phyloP scores from a whole-genome alignment of 2,888 invertebrate genomes.

The Caenorhabditis sinica region DNA sequence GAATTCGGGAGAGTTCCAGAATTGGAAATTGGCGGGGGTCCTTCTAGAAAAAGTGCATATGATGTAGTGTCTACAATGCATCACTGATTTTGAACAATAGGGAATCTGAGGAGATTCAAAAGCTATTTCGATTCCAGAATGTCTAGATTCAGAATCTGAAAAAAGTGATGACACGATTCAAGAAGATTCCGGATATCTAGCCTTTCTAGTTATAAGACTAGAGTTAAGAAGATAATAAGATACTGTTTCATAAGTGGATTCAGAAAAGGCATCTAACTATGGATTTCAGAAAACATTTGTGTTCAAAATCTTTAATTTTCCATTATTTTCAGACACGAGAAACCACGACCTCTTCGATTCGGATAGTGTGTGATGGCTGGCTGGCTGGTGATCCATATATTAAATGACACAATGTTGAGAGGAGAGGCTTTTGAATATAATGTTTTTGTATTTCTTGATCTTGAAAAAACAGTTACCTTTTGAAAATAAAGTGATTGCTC shows the following conservation, averaged over 20 bases:
- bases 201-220: too few relatives aligned
- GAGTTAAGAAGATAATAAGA: background rate
- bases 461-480: background rate
- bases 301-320: background rate
- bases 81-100: slow-evolving; percentile 10
- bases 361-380: slow-evolving; percentile 30
- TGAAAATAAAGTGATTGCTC: slow-evolving; percentile 60
- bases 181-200: too few relatives aligned
- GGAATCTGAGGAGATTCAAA: background rate
- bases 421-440: slow-evolving; percentile 6
- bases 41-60: too few relatives aligned
- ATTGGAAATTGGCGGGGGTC: too few relatives aligned
- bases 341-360: slow-evolving; percentile 64
- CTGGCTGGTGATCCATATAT: background rate
- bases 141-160: too few relatives aligned
- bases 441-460: background rate
- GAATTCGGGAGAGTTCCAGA: too few relatives aligned
- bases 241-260: background rate
- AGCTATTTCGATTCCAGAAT: too few relatives aligned
- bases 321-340: slow-evolving; percentile 54
- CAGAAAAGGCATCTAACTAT: too few relatives aligned
- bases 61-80: background rate
- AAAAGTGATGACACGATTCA: too few relatives aligned
- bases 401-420: background rate
- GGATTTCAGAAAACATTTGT: too few relatives aligned